Evolutionary conservation across 2,888 invertebrate species (phyloP), one percentile per base, ranked within the genome.

Genomic region (Byasa hedistus): DNA sequence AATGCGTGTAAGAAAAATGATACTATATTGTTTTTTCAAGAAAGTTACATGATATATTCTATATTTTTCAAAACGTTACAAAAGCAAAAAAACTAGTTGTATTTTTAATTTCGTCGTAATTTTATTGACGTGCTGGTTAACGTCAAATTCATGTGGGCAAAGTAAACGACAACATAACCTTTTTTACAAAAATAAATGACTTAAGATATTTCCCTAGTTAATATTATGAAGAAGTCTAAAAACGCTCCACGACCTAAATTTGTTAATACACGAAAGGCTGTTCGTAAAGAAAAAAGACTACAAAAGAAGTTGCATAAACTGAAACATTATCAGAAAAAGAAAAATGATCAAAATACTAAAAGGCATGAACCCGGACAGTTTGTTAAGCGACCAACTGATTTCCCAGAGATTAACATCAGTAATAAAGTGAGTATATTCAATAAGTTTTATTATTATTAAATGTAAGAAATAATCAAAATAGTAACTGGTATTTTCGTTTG

Each of bases 221-320:
- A n/a, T n/a, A 77, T 72, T 75, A 85, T 86, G 83, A 89, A 86
- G 73, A 87, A 85, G 72, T 66, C 73, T 51, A 64, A 57, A 36
- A 69, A 64, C 19, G 70, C 60, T 5, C 65, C 71, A 7, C 79
- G 78, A n/a, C 80, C 82, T 8, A 79, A 78, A 69, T 78, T 84
- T 68, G 75, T 81, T 59, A 90, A 88, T 66, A 81, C 93, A 0
- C 91, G 96, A 24, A 96, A 96, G 86, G 93, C 94, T 71, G 79
- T 94, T n/a, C 93, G 96, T 0, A 96, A 96, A 82, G 94, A 95
- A 69, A 93, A 94, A 72, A 86, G 95, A 19, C 89, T 93, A 66
- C 90, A 94, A 65, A 96, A 96, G 77, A 97, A 96, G 77, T 83
- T 92, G 44, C 85, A 77, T 68, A 81, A 87, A 3, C 81, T 85